These are phyloP conservation scores for Myotis daubentonii DNA, from an alignment of 2,797 vertebrate species.

Conservation along the genomic window DNA sequence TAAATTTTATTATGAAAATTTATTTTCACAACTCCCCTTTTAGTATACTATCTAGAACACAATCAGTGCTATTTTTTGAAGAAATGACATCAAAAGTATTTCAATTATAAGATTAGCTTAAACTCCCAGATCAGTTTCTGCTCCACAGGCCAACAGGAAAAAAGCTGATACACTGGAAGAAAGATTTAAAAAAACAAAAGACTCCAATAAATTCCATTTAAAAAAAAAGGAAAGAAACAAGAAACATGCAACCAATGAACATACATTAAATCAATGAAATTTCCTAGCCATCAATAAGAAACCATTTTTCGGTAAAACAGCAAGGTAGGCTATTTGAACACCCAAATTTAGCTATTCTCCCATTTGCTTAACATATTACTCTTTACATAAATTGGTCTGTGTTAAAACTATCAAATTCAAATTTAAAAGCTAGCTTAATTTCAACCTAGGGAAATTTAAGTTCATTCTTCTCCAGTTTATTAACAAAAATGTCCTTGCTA, in stretches of 20 bases:
- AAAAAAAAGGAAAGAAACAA: neutral
- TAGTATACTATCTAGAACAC: slow-evolving; percentile 12
- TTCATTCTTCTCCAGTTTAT: slow-evolving; percentile 29
- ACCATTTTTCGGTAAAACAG: neutral
- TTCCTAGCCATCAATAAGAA: slow-evolving; percentile 26
- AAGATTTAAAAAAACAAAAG: slow-evolving; percentile 27
- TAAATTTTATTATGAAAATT: neutral
- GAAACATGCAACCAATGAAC: slow-evolving; percentile 1
- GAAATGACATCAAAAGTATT: neutral
- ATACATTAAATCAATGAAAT: slow-evolving; percentile 47
- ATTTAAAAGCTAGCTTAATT: slow-evolving; percentile 43
- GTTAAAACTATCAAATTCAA: slow-evolving; percentile 30
- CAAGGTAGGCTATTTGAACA: slow-evolving; percentile 19
- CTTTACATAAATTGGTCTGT: slow-evolving; percentile 14
- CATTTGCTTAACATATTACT: slow-evolving; percentile 39
- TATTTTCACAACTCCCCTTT: neutral
- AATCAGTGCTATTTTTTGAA: slow-evolving; percentile 41
- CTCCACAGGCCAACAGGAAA: neutral
- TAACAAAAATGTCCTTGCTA: slow-evolving; percentile 37
- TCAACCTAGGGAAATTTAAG: neutral
- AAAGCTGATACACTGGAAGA: neutral
- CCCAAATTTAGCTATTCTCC: slow-evolving; percentile 23
- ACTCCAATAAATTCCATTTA: neutral
- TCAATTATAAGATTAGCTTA: slow-evolving; percentile 17
- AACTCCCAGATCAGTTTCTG: slow-evolving; percentile 16